phyloP scores from a whole-genome alignment of 2,797 vertebrate genomes.

The Scolopax rusticola region DNA sequence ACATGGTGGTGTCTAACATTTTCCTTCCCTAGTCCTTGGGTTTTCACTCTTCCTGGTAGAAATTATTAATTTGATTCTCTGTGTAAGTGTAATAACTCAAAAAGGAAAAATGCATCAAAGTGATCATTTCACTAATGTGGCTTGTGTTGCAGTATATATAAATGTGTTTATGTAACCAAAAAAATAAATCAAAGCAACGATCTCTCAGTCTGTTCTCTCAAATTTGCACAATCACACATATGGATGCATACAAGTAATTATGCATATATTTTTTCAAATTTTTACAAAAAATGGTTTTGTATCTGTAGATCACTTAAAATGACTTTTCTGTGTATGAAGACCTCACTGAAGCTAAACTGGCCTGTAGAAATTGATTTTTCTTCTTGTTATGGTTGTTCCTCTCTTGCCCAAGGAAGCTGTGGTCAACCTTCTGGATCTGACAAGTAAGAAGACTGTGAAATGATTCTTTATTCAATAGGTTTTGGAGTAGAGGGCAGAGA shows the following conservation, averaged over 20 bases:
- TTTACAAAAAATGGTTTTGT: not conserved
- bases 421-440: not conserved
- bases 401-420: not conserved
- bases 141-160: not conserved
- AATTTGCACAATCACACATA: not conserved
- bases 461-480: not conserved
- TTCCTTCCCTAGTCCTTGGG: not conserved
- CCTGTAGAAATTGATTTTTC: not conserved
- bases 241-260: not conserved
- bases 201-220: not conserved
- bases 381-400: not conserved
- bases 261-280: not conserved
- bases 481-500: not conserved
- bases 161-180: not conserved
- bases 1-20: not conserved
- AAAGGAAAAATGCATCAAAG: not conserved
- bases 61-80: not conserved
- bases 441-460: not conserved
- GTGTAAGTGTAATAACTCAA: not conserved
- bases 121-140: not conserved
- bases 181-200: not conserved
- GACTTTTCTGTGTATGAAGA: not conserved
- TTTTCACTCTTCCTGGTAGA: not conserved
- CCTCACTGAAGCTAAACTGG: not conserved
- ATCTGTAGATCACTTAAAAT: not conserved